Evolutionary conservation across 2,888 invertebrate species (phyloP), one percentile per base, ranked within the genome.

Genomic region (Caenorhabditis afra): DNA sequence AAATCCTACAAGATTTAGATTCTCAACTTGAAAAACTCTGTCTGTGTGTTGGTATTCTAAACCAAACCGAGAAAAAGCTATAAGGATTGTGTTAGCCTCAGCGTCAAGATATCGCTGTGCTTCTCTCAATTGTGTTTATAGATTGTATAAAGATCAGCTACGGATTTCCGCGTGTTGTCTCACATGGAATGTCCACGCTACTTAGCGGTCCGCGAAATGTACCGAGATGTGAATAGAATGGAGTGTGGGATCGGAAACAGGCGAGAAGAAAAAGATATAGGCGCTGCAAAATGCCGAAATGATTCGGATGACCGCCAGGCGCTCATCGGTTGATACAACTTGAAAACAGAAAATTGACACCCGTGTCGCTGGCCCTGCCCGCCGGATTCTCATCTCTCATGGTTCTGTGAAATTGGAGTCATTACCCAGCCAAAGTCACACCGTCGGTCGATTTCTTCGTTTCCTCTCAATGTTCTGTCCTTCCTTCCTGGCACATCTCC

Each of bases 381-480:
- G 41, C 57, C 7, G 29, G 4, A 29, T 29, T 7, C 29, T 29
- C 29, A 29, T 29, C 47, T 71, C 64, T 16, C 64, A 73, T 73
- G 73, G 57, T 73, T 64, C 39, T 65, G 41, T 64, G 73, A 73
- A 73, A 73, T 73, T 73, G 73, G 73, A 73, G 73, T 73, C 73
- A 73, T 73, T 73, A 73, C 73, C 73, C 29, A 3, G 29, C 29
- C 73, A 73, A 62, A 8, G 41, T 41, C 58, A 53, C 70, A 70
- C 70, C 61, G 70, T 47, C 53, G 50, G 50, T 57, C 64, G 49
- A 52, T 55, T 68, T 53, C 61, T 49, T 58, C 57, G 4, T 11
- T 39, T 55, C 49, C 50, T 29, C 73, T 53, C 59, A 39, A 70
- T 62, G 61, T 55, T 61, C 55, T 22, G 44, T 55, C 20, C 44